Conservation (phyloP, 2,888 invertebrate genomes). For the Lasiommata megera region DNA sequence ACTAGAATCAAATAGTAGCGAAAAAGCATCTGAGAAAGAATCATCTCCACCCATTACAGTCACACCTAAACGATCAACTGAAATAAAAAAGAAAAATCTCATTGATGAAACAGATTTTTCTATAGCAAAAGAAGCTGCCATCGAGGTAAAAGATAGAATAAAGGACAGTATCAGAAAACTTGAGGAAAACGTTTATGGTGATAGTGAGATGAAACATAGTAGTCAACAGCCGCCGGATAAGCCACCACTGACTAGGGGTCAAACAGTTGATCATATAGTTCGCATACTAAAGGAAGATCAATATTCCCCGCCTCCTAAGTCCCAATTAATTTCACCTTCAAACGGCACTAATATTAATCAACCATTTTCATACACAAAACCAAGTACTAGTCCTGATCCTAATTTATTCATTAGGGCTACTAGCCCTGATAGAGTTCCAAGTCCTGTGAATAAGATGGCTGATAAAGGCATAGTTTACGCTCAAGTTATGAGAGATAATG, state of each 20-base stretch:
- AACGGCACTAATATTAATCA: slow-evolving; percentile 86
- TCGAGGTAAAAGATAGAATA: slow-evolving; percentile 71
- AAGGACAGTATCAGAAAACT: slow-evolving; percentile 76
- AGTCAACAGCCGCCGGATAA: slow-evolving; percentile 87
- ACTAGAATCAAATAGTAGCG: slow-evolving; percentile 58
- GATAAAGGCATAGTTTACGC: slow-evolving; percentile 88
- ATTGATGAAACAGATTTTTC: slow-evolving; percentile 68
- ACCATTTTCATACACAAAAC: slow-evolving; percentile 90
- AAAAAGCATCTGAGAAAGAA: slow-evolving; percentile 63
- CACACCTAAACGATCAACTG: slow-evolving; percentile 69
- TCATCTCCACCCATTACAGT: slow-evolving; percentile 59
- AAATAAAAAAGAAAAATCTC: slow-evolving; percentile 58
- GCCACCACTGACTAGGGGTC: slow-evolving; percentile 85
- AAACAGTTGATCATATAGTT: slow-evolving; percentile 89
- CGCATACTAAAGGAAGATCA: slow-evolving; percentile 87
- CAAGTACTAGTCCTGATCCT: slow-evolving; percentile 78
- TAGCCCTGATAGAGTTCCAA: slow-evolving; percentile 72
- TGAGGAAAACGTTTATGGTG: slow-evolving; percentile 73
- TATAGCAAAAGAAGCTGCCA: slow-evolving; percentile 50
- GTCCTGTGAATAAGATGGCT: slow-evolving; percentile 74
- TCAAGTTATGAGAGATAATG: slow-evolving; percentile 83
- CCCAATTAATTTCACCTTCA: slow-evolving; percentile 82
- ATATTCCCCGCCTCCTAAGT: slow-evolving; percentile 84
- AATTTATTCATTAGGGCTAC: slow-evolving; percentile 65
- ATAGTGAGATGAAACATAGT: slow-evolving; percentile 85